These are phyloP conservation scores for Leptopilina clavipes DNA, from an alignment of 1,140 invertebrate genomes.

Conservation along the genomic window DNA sequence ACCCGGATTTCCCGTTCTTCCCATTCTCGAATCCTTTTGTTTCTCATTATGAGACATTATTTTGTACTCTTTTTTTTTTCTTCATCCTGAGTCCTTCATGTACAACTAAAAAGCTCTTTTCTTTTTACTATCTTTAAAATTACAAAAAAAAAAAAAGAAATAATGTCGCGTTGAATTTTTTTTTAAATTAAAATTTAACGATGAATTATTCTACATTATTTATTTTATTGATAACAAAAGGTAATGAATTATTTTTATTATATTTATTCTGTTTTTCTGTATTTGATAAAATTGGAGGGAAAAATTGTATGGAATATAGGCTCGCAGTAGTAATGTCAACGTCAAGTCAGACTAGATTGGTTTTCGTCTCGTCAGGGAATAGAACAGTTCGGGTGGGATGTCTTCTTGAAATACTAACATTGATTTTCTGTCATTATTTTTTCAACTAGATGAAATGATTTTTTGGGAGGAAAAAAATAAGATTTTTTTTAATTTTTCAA, in stretches of 20 bases:
- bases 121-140: background rate
- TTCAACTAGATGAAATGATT: too few species aligned
- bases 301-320: background rate
- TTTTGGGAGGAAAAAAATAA: too few species aligned
- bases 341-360: slow-evolving; percentile 3
- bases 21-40: slow-evolving; percentile 3
- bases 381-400: background rate
- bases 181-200: too few species aligned
- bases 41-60: slow-evolving; percentile 8
- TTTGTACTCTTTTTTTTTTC: background rate
- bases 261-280: background rate
- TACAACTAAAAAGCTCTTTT: background rate
- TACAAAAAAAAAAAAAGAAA: too few species aligned
- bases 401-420: background rate
- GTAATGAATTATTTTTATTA: too few species aligned
- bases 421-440: too few species aligned
- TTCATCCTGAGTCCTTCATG: background rate
- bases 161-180: too few species aligned
- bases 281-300: background rate
- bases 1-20: slow-evolving; percentile 30
- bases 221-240: too few species aligned
- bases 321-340: background rate
- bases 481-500: too few species aligned
- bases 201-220: too few species aligned
- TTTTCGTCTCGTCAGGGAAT: background rate